Base-by-base conservation (phyloP, 2,113 vertebrate genomes). In the Dascyllus trimaculatus region DNA sequence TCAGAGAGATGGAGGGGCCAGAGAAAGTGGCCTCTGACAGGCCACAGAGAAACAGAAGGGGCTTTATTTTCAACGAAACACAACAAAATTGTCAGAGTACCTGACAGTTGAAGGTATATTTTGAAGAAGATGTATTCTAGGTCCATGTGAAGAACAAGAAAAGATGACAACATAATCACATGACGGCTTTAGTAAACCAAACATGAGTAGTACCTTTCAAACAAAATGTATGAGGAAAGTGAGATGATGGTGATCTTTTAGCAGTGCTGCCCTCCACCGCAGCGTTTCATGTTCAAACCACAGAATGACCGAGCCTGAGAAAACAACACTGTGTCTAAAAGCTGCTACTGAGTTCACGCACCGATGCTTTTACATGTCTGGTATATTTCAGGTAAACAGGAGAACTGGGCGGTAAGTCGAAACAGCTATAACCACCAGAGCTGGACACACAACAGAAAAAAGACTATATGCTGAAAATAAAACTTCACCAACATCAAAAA, bases 11-110 rank as follows among this genome's bases (percentile, higher is more conserved):
- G 95, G 95, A 97, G 94, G 95, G 95, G 95, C 93, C 94, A 95
- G 95, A 95, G 96, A 96, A 95, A 96, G 95, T 95, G 96, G 79
- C 95, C 96, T 94, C 94, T 96, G 95, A 96, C 96, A 81, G 95
- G 95, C 95, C 96, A 94, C 95, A 95, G 96, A 95, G 96, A 95
- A 95, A 96, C 95, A 95, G 94, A 93, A 96, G 95, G 95, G 95
- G 94, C 94, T 74, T 26, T 74, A 64, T 88, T 89, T 88, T 83
- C 43, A 76, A 58, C 49, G 17, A 70, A 65, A 81, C n/a, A 65
- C 40, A 69, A 70, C 76, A 45, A 67, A 75, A 71, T 35, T 68
- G 58, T 68, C 65, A 15, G 61, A 69, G 45, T n/a, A 18, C 0
- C 43, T 71, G 60, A 46, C 64, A 77, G 69, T 78, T 73, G 51